These are phyloP conservation scores for Zingel zingel DNA, from an alignment of 2,113 vertebrate genomes.

Conservation along the genomic window DNA sequence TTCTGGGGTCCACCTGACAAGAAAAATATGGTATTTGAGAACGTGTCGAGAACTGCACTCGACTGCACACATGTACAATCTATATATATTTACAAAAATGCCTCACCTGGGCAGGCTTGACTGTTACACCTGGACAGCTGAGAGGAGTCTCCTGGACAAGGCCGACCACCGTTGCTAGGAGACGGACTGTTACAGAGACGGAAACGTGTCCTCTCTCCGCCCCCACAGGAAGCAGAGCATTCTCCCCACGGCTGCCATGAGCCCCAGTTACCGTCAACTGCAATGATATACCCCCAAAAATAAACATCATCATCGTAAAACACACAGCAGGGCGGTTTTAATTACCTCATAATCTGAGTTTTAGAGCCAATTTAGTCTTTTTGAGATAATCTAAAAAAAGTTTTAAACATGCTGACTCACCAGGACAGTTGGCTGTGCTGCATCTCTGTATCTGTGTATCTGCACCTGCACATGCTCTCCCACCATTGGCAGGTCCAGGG, in stretches of 20 bases:
- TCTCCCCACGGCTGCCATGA: constrained; percentile 92
- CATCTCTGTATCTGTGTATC: constrained; percentile 93
- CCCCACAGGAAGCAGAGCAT: constrained; percentile 92
- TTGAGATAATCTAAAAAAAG: not conserved
- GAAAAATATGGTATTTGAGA: not conserved
- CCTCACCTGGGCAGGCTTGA: constrained; percentile 92
- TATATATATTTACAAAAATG: not conserved
- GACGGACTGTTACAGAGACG: constrained; percentile 89
- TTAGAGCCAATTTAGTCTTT: not conserved
- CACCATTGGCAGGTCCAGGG: constrained; percentile 89
- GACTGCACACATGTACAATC: not conserved
- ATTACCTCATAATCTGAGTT: not conserved
- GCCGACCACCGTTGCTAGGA: constrained; percentile 82
- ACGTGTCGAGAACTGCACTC: not conserved
- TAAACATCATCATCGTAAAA: not conserved
- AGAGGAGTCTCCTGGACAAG: constrained; percentile 91
- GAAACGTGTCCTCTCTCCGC: constrained; percentile 88
- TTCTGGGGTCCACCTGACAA: constrained; percentile 90
- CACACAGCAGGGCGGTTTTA: too few relatives aligned
- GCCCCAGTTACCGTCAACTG: constrained; percentile 95
- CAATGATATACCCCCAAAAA: constrained; percentile 22
- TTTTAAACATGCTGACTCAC: constrained; percentile 75
- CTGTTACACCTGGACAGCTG: constrained; percentile 91
- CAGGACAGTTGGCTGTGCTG: constrained; percentile 86
- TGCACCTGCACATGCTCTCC: constrained; percentile 91